Conservation (phyloP, 2,888 invertebrate genomes). For the Trissonchulus sp. region DNA sequence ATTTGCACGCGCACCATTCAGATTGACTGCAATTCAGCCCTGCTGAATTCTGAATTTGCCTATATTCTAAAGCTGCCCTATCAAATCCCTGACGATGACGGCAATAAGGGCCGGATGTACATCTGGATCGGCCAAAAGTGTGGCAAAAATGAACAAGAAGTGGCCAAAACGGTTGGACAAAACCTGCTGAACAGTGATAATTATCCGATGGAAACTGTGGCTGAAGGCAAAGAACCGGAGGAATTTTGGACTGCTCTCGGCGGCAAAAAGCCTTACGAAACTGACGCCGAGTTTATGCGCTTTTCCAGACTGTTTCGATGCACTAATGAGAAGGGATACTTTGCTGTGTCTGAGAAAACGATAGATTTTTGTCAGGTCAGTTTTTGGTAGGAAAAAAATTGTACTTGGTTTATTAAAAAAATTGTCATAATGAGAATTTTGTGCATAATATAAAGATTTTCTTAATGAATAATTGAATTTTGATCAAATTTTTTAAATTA, state of each 20-base stretch:
- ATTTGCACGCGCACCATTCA: conserved; percentile 62
- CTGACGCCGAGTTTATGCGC: conserved; percentile 80
- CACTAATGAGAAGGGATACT: conserved; percentile 98
- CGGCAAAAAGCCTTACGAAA: conserved; percentile 39
- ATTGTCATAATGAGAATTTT: no score
- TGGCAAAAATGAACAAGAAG: conserved; percentile 29
- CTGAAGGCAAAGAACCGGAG: conserved; percentile 43
- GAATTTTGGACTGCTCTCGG: conserved; percentile 32
- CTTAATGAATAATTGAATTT: no score
- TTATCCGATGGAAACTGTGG: conserved; percentile 27
- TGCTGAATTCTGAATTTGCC: conserved; percentile 91
- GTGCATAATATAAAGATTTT: no score
- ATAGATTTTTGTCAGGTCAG: conserved; percentile 88
- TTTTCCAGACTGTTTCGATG: conserved; percentile 90
- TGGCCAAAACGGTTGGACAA: conserved; percentile 32
- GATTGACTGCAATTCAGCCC: conserved; percentile 73
- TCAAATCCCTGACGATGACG: conserved; percentile 31
- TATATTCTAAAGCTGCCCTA: conserved; percentile 56
- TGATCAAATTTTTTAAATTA: no score
- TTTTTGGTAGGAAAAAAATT: no score
- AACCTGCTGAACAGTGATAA: conserved; percentile 33
- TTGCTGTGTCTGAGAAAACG: conserved; percentile 97
- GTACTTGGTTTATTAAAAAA: no score
- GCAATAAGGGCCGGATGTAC: conserved; percentile 32
- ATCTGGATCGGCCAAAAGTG: conserved; percentile 31